Base-by-base conservation (phyloP, 2,797 vertebrate species). In the Crypturellus tataupa region DNA sequence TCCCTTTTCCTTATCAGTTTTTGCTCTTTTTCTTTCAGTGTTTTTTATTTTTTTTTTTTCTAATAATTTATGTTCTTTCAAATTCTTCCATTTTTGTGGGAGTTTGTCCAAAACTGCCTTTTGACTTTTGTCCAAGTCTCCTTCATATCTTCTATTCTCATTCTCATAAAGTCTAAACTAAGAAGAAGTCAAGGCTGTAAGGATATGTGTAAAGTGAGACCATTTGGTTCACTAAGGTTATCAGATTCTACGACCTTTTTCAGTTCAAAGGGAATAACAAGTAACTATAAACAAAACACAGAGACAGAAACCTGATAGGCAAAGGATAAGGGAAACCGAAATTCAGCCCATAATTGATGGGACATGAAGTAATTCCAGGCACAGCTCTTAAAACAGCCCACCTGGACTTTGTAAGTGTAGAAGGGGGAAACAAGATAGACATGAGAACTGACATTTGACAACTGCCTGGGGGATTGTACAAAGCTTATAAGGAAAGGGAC, bases 391-490 rank as follows among this genome's bases (percentile, higher is more conserved):
- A 73, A 19, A 80, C 42, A 12, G 10, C 29, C 7, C 73, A 29
- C 9, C 4, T 1, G 1, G 11, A 4, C 7, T 67, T 62, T 82
- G 16, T 21, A 72, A 39, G 16, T 46, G 13, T 35, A 47, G 35
- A 81, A 64, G 6, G 31, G 4, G 6, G 24, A 77, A 91, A 77
- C 2, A 82, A 59, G 21, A 64, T 51, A 24, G 78, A 33, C 1
- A 12, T 40, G 9, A 39, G 46, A 19, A 53, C 17, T 2, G 15
- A 13, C 80, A 44, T 80, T 80, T 80, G 33, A 59, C 8, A 4
- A 8, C 0, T 5, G 25, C 16, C 1, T 3, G 12, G 2, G 2
- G 0, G 0, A 37, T 4, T 39, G 4, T 23, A 21, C 17, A 85
- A 55, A 87, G 24, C 3, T 39, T 39, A 9, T 10, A 39, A 39